Evolutionary conservation across 2,888 invertebrate species (phyloP).

Genomic region (Apamea crenata): DNA sequence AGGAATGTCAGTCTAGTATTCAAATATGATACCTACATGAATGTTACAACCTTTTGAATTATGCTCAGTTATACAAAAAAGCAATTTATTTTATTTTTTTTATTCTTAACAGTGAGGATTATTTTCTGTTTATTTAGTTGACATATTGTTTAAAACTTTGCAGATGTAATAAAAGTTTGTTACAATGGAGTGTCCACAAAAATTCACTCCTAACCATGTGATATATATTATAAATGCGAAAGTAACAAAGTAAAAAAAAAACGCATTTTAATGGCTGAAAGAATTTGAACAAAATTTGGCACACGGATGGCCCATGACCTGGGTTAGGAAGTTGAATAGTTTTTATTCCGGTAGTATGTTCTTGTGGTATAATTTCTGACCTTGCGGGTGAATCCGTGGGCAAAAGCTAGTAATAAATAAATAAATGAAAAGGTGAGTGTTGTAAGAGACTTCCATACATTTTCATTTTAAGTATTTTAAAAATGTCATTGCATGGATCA

Average conservation of each 20-base stretch:
- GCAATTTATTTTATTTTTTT: not conserved
- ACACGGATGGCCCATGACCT: not conserved
- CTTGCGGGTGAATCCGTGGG: fast-evolving
- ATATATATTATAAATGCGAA: not conserved
- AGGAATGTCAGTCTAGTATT: slow-evolving; percentile 6
- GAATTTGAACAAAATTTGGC: not conserved
- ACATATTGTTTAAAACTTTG: not conserved
- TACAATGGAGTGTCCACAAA: not conserved
- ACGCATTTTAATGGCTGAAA: not conserved
- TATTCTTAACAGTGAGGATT: not conserved
- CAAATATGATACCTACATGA: not conserved
- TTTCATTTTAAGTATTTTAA: not conserved
- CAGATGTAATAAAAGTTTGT: not conserved
- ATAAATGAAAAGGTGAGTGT: not conserved
- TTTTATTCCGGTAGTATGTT: not conserved
- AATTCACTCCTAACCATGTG: not conserved
- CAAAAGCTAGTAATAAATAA: not conserved
- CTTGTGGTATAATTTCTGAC: not conserved
- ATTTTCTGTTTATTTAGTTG: not conserved
- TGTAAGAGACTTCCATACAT: not conserved
- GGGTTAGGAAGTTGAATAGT: not conserved
- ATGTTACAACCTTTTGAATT: not conserved
- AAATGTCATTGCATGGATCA: not conserved
- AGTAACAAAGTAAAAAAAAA: not conserved
- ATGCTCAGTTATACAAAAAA: not conserved